A percentile compares a stretch with the other conserved stretches of the same genome.
Conservation (phyloP, 2,797 vertebrate species). For the Sebastes cheni region DNA sequence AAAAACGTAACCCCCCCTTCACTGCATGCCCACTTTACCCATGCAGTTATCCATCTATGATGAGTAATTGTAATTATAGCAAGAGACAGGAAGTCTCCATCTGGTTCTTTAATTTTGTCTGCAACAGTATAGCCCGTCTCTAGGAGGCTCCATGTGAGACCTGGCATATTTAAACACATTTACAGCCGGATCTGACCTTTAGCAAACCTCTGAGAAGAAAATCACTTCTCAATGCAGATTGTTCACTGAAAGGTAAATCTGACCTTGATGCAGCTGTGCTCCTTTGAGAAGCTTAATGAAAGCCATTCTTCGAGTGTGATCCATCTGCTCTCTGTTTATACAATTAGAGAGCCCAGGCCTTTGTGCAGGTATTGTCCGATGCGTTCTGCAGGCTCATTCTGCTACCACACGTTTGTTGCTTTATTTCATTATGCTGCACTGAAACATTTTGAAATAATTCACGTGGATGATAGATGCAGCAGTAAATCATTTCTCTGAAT, state of each 20-base stretch:
- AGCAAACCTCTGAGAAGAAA: constrained; percentile 20
- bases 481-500: background rate
- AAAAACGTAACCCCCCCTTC: background rate
- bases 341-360: constrained; percentile 35
- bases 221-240: constrained; percentile 16
- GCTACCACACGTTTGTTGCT: background rate
- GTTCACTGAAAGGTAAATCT: constrained; percentile 21
- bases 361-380: background rate
- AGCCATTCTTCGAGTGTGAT: constrained; percentile 26
- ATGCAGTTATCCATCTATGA: constrained; percentile 6
- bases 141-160: constrained; percentile 30
- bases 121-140: constrained; percentile 21
- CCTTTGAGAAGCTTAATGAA: constrained; percentile 44
- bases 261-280: constrained; percentile 33
- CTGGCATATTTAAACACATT: constrained; percentile 57
- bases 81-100: constrained; percentile 51
- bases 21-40: background rate
- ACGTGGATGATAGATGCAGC: background rate
- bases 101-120: constrained; percentile 40
- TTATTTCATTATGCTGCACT: background rate
- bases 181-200: constrained; percentile 46
- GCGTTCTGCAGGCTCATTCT: background rate
- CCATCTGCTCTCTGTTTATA: constrained; percentile 48
- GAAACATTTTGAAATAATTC: background rate
- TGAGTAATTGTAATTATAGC: constrained; percentile 16